phyloP scores from a whole-genome alignment of 2,888 invertebrate genomes.

The Bhutanitis thaidina region DNA sequence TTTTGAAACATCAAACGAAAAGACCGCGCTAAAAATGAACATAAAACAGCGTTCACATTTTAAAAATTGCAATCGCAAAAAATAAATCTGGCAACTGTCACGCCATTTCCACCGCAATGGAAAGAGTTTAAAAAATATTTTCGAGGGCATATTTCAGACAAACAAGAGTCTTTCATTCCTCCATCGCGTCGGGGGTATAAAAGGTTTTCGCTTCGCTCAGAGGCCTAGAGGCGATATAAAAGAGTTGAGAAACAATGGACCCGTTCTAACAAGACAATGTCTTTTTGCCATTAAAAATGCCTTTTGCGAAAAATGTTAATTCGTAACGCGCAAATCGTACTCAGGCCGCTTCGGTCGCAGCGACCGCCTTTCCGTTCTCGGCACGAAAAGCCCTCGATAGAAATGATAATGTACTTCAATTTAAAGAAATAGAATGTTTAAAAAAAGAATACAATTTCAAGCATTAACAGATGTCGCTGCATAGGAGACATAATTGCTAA shows the following conservation, averaged over 20 bases:
- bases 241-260: slow-evolving; percentile 32
- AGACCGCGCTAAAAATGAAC: background rate
- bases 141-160: slow-evolving; percentile 20
- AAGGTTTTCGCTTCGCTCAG: slow-evolving; percentile 14
- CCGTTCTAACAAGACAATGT: slow-evolving; percentile 40
- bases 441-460: too few species aligned
- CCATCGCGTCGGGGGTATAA: slow-evolving; percentile 16
- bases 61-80: slow-evolving; percentile 11
- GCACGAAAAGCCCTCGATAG: slow-evolving; percentile 8
- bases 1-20: too few species aligned
- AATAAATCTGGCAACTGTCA: slow-evolving; percentile 19
- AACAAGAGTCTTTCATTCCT: slow-evolving; percentile 16
- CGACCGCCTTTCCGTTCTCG: slow-evolving; percentile 3
- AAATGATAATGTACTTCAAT: slow-evolving; percentile 15
- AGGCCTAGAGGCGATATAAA: slow-evolving; percentile 25
- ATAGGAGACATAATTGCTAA: too few species aligned
- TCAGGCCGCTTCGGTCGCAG: background rate
- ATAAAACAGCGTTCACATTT: background rate
- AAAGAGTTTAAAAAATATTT: slow-evolving; percentile 17
- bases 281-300: slow-evolving; percentile 39
- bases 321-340: slow-evolving; percentile 16
- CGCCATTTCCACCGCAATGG: slow-evolving; percentile 6
- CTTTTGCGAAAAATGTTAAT: slow-evolving; percentile 22
- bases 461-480: too few species aligned
- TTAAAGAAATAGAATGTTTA: background rate